These are phyloP conservation scores for Rhagonycha lutea DNA, from an alignment of 2,888 invertebrate species.

Conservation along the genomic window DNA sequence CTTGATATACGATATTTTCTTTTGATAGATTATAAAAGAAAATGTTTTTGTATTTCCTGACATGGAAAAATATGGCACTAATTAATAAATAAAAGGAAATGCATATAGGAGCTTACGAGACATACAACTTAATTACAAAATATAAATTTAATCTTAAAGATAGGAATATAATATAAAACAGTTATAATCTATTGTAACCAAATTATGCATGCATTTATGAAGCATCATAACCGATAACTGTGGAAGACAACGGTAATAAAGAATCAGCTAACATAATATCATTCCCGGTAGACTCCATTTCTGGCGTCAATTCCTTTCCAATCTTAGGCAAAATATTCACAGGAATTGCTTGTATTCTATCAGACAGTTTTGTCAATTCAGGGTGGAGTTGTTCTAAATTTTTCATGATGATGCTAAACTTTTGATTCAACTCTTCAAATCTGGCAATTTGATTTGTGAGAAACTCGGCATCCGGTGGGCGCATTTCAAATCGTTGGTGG, in stretches of 20 bases:
- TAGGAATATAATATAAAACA: neutral
- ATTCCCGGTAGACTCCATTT: neutral
- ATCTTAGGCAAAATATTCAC: neutral
- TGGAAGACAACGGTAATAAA: neutral
- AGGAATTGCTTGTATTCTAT: neutral
- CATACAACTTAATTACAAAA: neutral
- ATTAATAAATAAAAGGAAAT: too few species aligned
- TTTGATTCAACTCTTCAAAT: conserved; percentile 18
- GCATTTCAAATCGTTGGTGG: conserved; percentile 36
- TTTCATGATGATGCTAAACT: conserved; percentile 6
- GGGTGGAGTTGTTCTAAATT: conserved; percentile 1
- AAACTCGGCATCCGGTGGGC: conserved; percentile 14
- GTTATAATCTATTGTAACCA: neutral
- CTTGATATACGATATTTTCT: too few species aligned
- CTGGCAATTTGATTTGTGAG: conserved; percentile 16
- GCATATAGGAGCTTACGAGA: too few species aligned
- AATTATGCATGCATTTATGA: neutral
- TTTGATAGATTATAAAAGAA: too few species aligned
- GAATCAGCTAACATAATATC: neutral
- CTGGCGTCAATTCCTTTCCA: neutral
- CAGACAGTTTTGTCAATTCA: conserved; percentile 5
- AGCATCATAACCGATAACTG: neutral
- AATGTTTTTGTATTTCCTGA: too few species aligned
- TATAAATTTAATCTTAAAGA: neutral
- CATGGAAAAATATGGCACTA: too few species aligned